Conservation (phyloP, 30 jellyfish, hydroid and myxozoan species). For the Pelagia noctiluca region DNA sequence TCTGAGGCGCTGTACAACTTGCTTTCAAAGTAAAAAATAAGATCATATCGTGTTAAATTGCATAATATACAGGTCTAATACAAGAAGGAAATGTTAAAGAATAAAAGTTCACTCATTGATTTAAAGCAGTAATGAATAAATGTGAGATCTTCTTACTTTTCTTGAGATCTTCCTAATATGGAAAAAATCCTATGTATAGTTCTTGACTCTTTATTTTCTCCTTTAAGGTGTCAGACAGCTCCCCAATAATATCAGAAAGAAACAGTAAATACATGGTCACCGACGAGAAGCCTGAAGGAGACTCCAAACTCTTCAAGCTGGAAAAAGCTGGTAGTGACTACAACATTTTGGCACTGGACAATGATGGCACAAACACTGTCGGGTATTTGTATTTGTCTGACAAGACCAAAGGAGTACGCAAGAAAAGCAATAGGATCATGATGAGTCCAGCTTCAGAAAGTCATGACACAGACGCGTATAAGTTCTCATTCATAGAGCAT, state of each 20-base stretch:
- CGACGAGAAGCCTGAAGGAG: neutral
- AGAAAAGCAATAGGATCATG: constrained; percentile 8
- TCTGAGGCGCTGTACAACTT: too few relatives aligned
- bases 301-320: neutral
- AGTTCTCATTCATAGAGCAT: constrained; percentile 10
- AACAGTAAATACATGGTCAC: neutral
- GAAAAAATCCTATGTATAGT: too few relatives aligned
- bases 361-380: neutral
- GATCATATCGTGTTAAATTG: too few relatives aligned
- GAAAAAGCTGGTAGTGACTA: neutral
- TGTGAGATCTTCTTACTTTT: too few relatives aligned
- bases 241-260: neutral
- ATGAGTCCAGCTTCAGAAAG: neutral
- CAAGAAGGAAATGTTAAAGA: too few relatives aligned
- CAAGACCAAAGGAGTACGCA: neutral
- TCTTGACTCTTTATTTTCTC: too few relatives aligned
- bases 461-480: neutral
- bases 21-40: too few relatives aligned
- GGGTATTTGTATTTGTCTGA: neutral
- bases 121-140: too few relatives aligned
- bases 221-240: too few relatives aligned
- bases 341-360: neutral
- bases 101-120: too few relatives aligned
- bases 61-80: too few relatives aligned
- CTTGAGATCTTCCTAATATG: too few relatives aligned